phyloP scores from a whole-genome alignment of 2,888 invertebrate genomes.

The Timandra comae region DNA sequence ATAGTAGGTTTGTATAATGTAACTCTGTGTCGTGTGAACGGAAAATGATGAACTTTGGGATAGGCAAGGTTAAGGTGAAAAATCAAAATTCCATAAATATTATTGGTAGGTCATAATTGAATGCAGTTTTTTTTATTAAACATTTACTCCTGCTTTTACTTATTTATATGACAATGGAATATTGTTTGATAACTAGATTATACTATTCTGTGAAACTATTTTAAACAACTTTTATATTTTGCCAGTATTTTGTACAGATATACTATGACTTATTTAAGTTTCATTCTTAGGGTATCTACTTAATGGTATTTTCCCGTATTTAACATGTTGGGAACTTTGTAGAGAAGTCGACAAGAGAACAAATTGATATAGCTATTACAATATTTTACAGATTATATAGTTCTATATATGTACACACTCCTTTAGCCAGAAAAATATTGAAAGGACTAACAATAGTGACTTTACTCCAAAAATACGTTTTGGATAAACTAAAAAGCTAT shows the following conservation, averaged over 20 bases:
- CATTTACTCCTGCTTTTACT: conserved; percentile 72
- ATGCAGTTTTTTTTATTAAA: conserved; percentile 72
- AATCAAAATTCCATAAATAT: conserved; percentile 58
- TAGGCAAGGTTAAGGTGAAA: not conserved
- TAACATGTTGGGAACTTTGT: conserved; percentile 17
- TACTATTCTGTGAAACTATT: conserved; percentile 70
- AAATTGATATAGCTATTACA: conserved; percentile 14
- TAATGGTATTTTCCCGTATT: conserved; percentile 35
- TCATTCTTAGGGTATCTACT: conserved; percentile 35
- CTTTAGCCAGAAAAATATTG: conserved; percentile 16
- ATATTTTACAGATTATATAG: conserved; percentile 2
- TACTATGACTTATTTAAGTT: conserved; percentile 32
- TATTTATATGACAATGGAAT: conserved; percentile 77
- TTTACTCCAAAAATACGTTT: too few relatives aligned
- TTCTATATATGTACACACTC: conserved; percentile 13
- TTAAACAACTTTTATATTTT: conserved; percentile 77
- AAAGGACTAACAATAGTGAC: too few relatives aligned
- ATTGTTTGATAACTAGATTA: conserved; percentile 75
- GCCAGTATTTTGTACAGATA: conserved; percentile 64
- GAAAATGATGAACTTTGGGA: too few relatives aligned
- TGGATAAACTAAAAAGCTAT: too few relatives aligned
- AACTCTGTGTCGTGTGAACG: too few relatives aligned
- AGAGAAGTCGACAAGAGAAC: conserved; percentile 22
- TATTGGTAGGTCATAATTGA: conserved; percentile 77
- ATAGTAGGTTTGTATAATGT: too few relatives aligned